phyloP scores from a whole-genome alignment of 2,797 vertebrate genomes.

The Sebastes oblongus region DNA sequence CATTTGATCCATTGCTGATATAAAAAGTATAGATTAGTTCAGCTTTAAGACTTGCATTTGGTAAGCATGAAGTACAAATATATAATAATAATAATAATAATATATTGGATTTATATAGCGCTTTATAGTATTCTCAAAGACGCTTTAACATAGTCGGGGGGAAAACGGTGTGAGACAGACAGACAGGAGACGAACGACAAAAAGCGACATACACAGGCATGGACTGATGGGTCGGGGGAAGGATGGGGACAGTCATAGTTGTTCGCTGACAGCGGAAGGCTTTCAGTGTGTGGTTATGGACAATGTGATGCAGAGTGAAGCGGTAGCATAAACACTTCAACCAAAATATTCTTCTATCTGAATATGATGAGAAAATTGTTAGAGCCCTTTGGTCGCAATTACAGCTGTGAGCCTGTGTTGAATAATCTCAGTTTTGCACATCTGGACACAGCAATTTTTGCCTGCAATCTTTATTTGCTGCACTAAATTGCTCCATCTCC shows the following conservation, averaged over 20 bases:
- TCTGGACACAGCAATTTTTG: conserved; percentile 60
- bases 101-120: too few species aligned
- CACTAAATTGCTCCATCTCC: conserved; percentile 51
- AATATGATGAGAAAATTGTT: conserved; percentile 60
- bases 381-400: conserved; percentile 58
- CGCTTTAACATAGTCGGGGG: too few species aligned
- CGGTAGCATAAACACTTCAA: conserved; percentile 41
- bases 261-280: background rate
- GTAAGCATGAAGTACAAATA: background rate
- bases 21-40: background rate
- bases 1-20: background rate
- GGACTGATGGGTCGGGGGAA: too few species aligned
- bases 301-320: conserved; percentile 16
- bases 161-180: too few species aligned
- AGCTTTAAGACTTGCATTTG: background rate
- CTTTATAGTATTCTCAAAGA: too few species aligned
- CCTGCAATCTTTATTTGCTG: conserved; percentile 28
- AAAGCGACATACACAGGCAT: too few species aligned
- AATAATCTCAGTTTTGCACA: conserved; percentile 53
- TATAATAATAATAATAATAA: too few species aligned
- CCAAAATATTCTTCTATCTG: conserved; percentile 34
- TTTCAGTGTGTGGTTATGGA: background rate
- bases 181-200: too few species aligned
- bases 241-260: background rate
- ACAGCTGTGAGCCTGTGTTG: conserved; percentile 25